A percentile compares a stretch with the other conserved stretches of the same genome.
Conservation (phyloP, 2,113 vertebrate genomes). For the Chionomys nivalis region DNA sequence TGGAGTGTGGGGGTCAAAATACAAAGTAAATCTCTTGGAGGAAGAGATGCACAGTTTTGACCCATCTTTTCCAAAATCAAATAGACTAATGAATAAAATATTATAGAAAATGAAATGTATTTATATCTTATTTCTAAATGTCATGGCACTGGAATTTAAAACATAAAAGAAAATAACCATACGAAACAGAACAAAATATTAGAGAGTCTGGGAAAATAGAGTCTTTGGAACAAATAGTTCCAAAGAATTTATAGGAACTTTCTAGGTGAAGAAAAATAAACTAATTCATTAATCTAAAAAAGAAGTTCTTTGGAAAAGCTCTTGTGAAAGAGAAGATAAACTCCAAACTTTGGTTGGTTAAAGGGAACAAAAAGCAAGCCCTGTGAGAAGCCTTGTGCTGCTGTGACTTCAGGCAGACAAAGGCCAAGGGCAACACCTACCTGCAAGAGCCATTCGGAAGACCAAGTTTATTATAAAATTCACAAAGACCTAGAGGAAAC, state of each 20-base stretch:
- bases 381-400: not conserved
- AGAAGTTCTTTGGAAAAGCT: not conserved
- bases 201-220: not conserved
- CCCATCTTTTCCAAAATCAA: not conserved
- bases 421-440: not conserved
- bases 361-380: not conserved
- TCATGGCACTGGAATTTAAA: not conserved
- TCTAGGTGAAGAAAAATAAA: not conserved
- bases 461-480: constrained; percentile 43
- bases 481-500: constrained; percentile 47
- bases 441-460: not conserved
- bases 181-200: not conserved
- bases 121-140: not conserved
- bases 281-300: not conserved
- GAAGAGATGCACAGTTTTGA: not conserved
- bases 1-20: not conserved
- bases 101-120: not conserved
- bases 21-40: not conserved
- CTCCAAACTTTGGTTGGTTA: not conserved
- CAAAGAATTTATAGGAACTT: not conserved
- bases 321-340: not conserved
- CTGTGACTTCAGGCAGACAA: not conserved
- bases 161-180: constrained; percentile 5
- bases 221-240: not conserved
- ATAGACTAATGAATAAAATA: not conserved